Evolutionary conservation across 2,888 invertebrate species (phyloP).

Genomic region (Linnaemya vulpina): DNA sequence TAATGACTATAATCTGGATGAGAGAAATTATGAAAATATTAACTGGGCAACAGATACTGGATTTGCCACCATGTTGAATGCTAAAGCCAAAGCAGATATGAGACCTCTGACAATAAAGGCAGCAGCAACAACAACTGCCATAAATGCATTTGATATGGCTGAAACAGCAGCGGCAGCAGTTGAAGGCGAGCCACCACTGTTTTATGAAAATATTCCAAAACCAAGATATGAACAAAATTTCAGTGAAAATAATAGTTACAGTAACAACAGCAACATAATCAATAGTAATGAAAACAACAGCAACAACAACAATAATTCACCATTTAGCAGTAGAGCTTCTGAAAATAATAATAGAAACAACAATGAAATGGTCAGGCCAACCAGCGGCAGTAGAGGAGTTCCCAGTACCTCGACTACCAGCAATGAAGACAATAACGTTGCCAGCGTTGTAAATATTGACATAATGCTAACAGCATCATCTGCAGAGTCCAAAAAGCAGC

Average conservation of each 20-base stretch:
- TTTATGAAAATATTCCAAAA: constrained; percentile 37
- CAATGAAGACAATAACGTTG: constrained; percentile 71
- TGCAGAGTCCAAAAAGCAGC: constrained; percentile 74
- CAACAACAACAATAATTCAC: constrained; percentile 50
- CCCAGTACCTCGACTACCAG: constrained; percentile 49
- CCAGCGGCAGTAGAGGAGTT: constrained; percentile 54
- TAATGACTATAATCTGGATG: constrained; percentile 58
- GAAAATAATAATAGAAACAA: constrained; percentile 59
- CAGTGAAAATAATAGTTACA: constrained; percentile 33
- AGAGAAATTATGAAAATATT: constrained; percentile 75
- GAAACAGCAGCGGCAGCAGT: neutral
- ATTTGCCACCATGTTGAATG: constrained; percentile 72
- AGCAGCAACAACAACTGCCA: neutral
- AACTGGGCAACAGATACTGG: constrained; percentile 61
- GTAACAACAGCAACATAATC: constrained; percentile 59
- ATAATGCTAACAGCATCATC: constrained; percentile 81
- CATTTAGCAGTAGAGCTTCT: constrained; percentile 51
- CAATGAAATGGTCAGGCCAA: constrained; percentile 70
- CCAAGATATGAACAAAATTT: constrained; percentile 58
- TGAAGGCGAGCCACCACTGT: neutral
- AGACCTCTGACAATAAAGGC: neutral
- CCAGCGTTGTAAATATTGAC: constrained; percentile 81
- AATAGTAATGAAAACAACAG: constrained; percentile 68
- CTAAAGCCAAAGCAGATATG: constrained; percentile 60
- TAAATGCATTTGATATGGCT: neutral